Evolutionary conservation across 2,113 vertebrate species (phyloP).

Genomic region (Forbesichthys papilliferus): DNA sequence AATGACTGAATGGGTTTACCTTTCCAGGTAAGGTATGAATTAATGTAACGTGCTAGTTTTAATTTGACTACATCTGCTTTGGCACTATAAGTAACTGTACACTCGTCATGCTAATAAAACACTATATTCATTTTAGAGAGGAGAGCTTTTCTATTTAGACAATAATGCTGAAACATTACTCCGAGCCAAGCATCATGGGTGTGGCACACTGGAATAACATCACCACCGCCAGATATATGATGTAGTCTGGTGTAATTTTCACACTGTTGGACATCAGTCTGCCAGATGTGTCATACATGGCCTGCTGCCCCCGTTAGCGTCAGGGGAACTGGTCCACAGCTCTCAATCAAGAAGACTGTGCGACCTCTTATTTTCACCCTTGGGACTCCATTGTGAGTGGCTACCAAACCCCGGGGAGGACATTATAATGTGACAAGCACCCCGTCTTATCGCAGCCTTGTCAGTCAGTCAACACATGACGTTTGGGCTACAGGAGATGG

Average conservation of each 20-base stretch:
- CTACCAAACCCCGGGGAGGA: slow-evolving; percentile 18
- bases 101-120: too few species aligned
- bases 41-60: too few species aligned
- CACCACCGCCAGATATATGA: slow-evolving; percentile 2
- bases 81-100: too few species aligned
- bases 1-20: too few species aligned
- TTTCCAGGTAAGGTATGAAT: too few species aligned
- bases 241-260: not conserved
- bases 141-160: too few species aligned
- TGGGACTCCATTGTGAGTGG: slow-evolving; percentile 5
- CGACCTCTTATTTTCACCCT: slow-evolving; percentile 19
- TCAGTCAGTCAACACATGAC: slow-evolving; percentile 43
- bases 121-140: too few species aligned
- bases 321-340: slow-evolving; percentile 35
- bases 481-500: slow-evolving; percentile 30
- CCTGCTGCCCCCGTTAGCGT: slow-evolving; percentile 36
- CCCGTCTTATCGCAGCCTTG: slow-evolving; percentile 19
- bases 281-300: slow-evolving; percentile 22
- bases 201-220: not conserved
- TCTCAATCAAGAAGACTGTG: slow-evolving; percentile 44
- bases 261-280: slow-evolving; percentile 7
- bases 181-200: too few species aligned
- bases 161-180: too few species aligned
- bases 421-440: slow-evolving; percentile 8
- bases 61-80: too few species aligned